A percentile compares a stretch with the other conserved stretches of the same genome.
These are phyloP conservation scores for Mallotus villosus DNA, from an alignment of 2,797 vertebrate genomes.

Conservation along the genomic window DNA sequence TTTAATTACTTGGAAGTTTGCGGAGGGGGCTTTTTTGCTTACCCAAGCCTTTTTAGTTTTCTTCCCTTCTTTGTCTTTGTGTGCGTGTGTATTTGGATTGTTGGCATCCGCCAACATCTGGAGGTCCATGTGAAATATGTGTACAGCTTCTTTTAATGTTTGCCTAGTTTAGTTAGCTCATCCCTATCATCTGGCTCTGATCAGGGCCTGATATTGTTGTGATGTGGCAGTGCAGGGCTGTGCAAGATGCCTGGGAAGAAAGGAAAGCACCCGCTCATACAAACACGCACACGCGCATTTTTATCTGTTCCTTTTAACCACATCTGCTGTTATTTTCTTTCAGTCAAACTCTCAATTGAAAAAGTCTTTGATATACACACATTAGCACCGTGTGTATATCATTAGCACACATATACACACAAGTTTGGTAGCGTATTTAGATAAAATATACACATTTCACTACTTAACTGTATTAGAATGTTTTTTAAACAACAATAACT, in stretches of 20 bases:
- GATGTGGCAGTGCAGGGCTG: constrained; percentile 72
- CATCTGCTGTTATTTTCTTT: neutral
- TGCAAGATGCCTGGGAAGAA: constrained; percentile 56
- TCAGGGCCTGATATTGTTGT: constrained; percentile 75
- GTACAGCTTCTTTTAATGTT: constrained; percentile 72
- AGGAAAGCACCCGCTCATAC: constrained; percentile 5
- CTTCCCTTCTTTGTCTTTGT: constrained; percentile 68
- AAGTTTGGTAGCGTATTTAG: neutral
- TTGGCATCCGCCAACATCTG: constrained; percentile 78
- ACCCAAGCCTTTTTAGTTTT: constrained; percentile 59
- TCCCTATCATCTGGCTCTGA: constrained; percentile 77
- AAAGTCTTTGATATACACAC: neutral
- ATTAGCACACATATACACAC: too few relatives aligned
- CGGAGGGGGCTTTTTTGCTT: constrained; percentile 64
- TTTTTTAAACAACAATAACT: too few relatives aligned
- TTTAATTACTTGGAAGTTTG: constrained; percentile 80
- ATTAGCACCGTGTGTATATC: too few relatives aligned
- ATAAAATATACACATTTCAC: neutral
- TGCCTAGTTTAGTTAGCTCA: constrained; percentile 73
- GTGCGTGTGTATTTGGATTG: constrained; percentile 73
- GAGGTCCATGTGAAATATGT: constrained; percentile 65
- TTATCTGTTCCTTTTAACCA: constrained; percentile 27
- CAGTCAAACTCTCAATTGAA: neutral
- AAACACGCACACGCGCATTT: constrained; percentile 22
- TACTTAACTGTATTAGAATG: neutral